Evolutionary conservation across 2,113 vertebrate species (phyloP).

Genomic region (Romanogobio albipinnatus): DNA sequence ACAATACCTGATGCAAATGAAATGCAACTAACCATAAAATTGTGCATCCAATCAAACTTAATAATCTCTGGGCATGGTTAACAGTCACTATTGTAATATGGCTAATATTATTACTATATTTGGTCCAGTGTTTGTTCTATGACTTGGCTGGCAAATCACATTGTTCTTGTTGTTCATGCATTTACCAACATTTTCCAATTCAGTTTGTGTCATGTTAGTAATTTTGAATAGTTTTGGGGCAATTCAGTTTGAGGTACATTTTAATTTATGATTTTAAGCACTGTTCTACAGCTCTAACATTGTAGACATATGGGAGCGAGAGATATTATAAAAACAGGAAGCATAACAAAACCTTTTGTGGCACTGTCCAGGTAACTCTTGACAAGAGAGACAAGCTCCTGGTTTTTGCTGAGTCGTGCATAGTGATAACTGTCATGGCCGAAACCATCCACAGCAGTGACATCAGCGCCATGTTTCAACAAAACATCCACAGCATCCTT

Average conservation of each 20-base stretch:
- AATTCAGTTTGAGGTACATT: not conserved
- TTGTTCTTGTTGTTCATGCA: not conserved
- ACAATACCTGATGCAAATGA: not conserved
- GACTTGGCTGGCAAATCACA: not conserved
- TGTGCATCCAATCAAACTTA: not conserved
- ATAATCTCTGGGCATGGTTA: not conserved
- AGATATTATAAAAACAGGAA: not conserved
- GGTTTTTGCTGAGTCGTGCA: conserved; percentile 88
- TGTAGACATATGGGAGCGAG: not conserved
- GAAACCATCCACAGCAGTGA: conserved; percentile 80
- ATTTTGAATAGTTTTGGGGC: not conserved
- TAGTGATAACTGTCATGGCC: conserved; percentile 91
- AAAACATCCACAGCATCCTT: conserved; percentile 91
- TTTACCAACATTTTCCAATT: not conserved
- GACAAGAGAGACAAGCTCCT: conserved; percentile 82
- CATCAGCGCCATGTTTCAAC: conserved; percentile 83
- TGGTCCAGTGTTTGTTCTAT: not conserved
- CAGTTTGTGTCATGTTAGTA: not conserved
- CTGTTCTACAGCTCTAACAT: not conserved
- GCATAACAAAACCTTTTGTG: conserved; percentile 78
- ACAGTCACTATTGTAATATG: not conserved
- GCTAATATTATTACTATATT: not conserved
- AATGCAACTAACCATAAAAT: not conserved
- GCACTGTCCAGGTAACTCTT: conserved; percentile 83
- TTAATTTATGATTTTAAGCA: not conserved